Conservation (phyloP, 1,140 invertebrate species). For the Hylaeus anthracinus region DNA sequence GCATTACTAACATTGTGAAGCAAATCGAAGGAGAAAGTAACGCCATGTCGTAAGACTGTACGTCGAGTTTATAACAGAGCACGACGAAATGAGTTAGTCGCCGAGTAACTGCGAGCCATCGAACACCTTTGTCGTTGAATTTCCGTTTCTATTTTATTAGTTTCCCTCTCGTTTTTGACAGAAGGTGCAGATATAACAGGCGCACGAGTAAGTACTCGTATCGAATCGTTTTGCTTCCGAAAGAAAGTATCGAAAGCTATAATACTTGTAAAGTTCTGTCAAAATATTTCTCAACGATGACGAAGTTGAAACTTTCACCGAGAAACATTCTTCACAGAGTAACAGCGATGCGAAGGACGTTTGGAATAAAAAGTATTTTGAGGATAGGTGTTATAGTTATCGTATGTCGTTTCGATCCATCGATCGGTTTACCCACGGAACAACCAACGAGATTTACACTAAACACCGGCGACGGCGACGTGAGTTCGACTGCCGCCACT, state of each 20-base stretch:
- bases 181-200: background rate
- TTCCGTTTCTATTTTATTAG: no score
- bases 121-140: background rate
- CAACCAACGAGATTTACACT: slow-evolving; percentile 67
- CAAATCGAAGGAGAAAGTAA: slow-evolving; percentile 67
- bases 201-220: background rate
- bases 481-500: slow-evolving; percentile 15
- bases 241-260: no score
- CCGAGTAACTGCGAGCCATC: background rate
- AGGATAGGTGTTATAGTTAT: background rate
- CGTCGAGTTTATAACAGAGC: slow-evolving; percentile 19
- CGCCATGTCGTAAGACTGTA: slow-evolving; percentile 60
- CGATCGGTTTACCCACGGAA: slow-evolving; percentile 56
- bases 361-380: background rate
- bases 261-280: background rate
- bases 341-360: background rate
- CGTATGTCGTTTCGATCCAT: background rate
- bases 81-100: slow-evolving; percentile 47
- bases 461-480: slow-evolving; percentile 24
- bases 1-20: slow-evolving; percentile 14
- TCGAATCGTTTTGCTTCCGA: no score
- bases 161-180: background rate
- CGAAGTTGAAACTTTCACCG: no score
- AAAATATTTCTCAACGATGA: no score
- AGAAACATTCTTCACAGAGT: background rate